These are phyloP conservation scores for Lepus timidus DNA, from an alignment of 2,113 vertebrate genomes.

Conservation along the genomic window DNA sequence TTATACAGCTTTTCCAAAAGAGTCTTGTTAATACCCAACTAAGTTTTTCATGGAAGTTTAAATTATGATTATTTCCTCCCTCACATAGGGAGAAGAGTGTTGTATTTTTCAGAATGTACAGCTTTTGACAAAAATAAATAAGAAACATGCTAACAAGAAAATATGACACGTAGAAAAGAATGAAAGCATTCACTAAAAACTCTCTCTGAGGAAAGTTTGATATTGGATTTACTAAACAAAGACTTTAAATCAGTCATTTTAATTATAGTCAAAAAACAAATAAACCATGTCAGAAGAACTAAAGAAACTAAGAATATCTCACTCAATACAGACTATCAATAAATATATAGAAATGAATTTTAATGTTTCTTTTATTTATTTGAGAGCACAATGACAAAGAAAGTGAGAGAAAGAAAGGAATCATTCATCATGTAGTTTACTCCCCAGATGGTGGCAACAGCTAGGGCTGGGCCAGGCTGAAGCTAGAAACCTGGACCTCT, in stretches of 20 bases:
- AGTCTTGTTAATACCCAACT: not conserved
- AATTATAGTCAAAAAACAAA: constrained; percentile 4
- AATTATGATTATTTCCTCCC: not conserved
- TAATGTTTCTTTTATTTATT: too few relatives aligned
- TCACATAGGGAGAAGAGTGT: not conserved
- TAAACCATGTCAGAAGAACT: not conserved
- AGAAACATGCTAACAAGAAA: not conserved
- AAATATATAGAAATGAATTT: not conserved
- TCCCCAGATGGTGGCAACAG: too few relatives aligned
- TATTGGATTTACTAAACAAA: not conserved
- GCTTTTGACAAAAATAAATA: not conserved
- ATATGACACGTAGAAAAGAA: too few relatives aligned
- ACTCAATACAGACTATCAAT: not conserved
- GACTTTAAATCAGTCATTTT: constrained; percentile 12
- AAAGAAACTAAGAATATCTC: not conserved
- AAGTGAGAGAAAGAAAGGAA: too few relatives aligned
- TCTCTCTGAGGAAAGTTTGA: not conserved
- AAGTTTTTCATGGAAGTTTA: not conserved
- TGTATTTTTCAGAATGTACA: not conserved
- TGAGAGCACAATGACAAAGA: too few relatives aligned
- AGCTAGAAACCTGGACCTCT: too few relatives aligned
- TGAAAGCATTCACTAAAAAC: not conserved
- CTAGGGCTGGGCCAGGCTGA: too few relatives aligned
- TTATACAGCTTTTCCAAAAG: not conserved
- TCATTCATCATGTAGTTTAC: too few relatives aligned